Evolutionary conservation across 2,888 invertebrate genomes (phyloP).

Genomic region (Stomorhina lunata): DNA sequence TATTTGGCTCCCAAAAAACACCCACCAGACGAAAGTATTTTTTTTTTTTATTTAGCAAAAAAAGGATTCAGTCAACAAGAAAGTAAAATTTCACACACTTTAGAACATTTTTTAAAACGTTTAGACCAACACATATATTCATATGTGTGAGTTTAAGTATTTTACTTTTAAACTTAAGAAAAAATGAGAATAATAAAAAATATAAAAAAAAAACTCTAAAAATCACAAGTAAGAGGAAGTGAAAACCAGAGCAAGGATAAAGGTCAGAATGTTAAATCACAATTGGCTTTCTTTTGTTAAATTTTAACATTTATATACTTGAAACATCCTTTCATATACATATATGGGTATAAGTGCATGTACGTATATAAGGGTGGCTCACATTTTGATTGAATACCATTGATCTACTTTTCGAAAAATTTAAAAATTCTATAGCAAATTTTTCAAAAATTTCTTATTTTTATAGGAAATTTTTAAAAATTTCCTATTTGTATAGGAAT

Average conservation of each 20-base stretch:
- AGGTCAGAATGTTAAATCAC: constrained; percentile 64
- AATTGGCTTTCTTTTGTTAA: constrained; percentile 52
- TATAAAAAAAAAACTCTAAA: background rate
- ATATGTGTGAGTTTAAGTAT: background rate
- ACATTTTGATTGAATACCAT: too few species aligned
- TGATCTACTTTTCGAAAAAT: too few species aligned
- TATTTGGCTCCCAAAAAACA: background rate
- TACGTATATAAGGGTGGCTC: background rate
- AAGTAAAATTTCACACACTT: constrained; percentile 36
- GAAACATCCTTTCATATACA: background rate
- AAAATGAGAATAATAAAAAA: background rate
- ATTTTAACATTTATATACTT: constrained; percentile 8
- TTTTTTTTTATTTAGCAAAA: background rate
- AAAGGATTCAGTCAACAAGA: constrained; percentile 12
- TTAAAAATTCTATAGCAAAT: too few species aligned
- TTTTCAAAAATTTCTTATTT: too few species aligned
- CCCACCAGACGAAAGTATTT: constrained; percentile 2
- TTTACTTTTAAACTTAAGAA: background rate
- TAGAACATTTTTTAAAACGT: background rate
- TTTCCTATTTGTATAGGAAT: too few species aligned
- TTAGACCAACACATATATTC: background rate
- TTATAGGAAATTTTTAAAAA: too few species aligned
- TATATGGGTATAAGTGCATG: background rate
- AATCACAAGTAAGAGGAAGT: constrained; percentile 26
- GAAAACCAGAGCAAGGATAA: constrained; percentile 55